Evolutionary conservation across 2,888 invertebrate species (phyloP), one percentile per base, ranked within the genome.

Genomic region (Hypomecis punctinalis): DNA sequence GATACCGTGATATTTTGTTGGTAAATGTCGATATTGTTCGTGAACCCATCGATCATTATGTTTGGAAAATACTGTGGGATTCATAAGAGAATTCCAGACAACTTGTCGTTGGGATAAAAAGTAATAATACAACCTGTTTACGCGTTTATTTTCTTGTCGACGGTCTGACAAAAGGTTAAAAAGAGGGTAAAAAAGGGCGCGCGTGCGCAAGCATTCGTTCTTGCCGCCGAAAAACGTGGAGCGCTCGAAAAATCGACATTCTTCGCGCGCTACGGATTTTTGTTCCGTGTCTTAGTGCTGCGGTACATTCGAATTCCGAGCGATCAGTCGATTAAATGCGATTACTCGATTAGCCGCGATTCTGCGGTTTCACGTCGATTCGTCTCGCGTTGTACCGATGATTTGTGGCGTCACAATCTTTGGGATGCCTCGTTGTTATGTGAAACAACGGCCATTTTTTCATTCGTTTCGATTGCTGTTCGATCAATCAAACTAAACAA

Each of bases 161-260:
- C 72, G 66, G 64, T 65, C 72, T 74, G 72, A 58, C 73, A 78
- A 78, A 81, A 78, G 68, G 66, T 74, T 74, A 71, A 76, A 81
- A 84, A 82, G 79, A 72, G 65, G 75, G 74, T 71, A 76, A 81
- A 83, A 79, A 74, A 64, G 11, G 72, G 72, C 75, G 85, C 88
- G 89, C 92, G 90, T 91, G 90, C 89, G 82, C 83, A 65, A 74
- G 83, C 87, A 89, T 89, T 89, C 89, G 89, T 72, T 72, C 72
- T 79, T 83, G 85, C 83, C 85, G 86, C 89, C 86, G 87, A 91
- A 91, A 91, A 91, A 90, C 85, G 81, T 81, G 74, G 80, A 83
- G 81, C 78, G 81, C 76, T 81, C 73, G 65, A 55, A 46, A 55
- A 48, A 47, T 80, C 73, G 62, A 76, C 83, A 90, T 91, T 74